Conservation (phyloP, 2,113 vertebrate species). For the Lamprologus sp. region DNA sequence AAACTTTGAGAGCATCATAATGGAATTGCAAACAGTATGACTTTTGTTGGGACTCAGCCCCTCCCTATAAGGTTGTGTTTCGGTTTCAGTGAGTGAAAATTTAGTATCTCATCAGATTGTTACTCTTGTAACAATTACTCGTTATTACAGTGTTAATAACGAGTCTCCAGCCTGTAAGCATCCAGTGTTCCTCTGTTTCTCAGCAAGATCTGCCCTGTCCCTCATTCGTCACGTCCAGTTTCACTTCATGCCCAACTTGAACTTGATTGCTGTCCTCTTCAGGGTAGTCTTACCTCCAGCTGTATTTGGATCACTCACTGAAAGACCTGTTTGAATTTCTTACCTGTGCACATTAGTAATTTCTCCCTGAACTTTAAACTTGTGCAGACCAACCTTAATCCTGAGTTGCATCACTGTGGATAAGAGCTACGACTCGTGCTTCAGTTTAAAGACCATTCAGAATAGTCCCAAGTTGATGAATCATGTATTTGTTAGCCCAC, state of each 20-base stretch:
- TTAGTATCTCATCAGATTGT: background rate
- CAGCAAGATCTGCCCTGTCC: background rate
- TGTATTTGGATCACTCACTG: background rate
- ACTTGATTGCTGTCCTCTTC: background rate
- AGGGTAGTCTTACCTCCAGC: background rate
- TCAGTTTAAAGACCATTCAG: background rate
- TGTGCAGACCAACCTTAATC: background rate
- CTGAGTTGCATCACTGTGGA: background rate
- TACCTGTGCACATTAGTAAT: background rate
- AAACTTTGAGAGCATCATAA: background rate
- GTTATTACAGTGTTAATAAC: background rate
- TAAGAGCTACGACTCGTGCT: background rate
- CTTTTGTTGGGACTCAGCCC: background rate
- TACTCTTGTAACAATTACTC: background rate
- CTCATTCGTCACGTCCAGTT: background rate
- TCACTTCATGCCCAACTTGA: background rate
- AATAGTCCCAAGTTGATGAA: background rate
- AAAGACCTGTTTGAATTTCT: background rate
- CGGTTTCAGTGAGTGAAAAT: background rate
- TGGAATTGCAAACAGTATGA: background rate
- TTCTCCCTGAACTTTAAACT: background rate
- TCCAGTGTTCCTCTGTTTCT: background rate
- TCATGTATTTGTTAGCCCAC: background rate
- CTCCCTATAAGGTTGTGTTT: background rate
- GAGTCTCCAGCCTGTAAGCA: background rate